Conservation (phyloP, 2,888 invertebrate genomes). For the Trilocha varians region DNA sequence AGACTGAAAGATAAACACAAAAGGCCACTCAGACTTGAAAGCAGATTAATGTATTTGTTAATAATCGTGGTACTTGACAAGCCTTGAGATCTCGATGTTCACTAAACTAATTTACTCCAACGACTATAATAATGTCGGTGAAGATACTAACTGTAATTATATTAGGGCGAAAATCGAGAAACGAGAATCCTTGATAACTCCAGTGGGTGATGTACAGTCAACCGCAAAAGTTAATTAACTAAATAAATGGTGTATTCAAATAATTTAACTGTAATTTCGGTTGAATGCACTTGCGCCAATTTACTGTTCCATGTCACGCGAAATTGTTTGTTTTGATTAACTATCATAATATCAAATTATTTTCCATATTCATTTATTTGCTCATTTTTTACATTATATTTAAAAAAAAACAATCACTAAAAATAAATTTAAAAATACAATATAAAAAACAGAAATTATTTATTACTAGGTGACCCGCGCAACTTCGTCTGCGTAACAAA, state of each 20-base stretch:
- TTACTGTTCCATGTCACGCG: no score
- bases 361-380: no score
- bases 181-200: conserved; percentile 17
- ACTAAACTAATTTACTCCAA: conserved; percentile 27
- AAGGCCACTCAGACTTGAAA: neutral
- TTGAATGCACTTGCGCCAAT: no score
- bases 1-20: neutral
- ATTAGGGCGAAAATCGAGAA: conserved; percentile 23
- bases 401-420: no score
- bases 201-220: conserved; percentile 14
- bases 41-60: conserved; percentile 3
- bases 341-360: conserved; percentile 1
- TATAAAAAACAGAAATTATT: no score
- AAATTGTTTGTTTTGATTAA: neutral
- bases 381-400: no score
- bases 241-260: conserved; percentile 9
- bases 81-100: conserved; percentile 16
- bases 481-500: no score
- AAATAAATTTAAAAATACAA: no score
- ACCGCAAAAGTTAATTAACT: conserved; percentile 19
- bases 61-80: conserved; percentile 8
- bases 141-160: conserved; percentile 24
- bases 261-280: conserved; percentile 2
- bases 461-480: no score
- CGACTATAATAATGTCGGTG: conserved; percentile 20